Base-by-base conservation (phyloP, 2,113 vertebrate genomes). In the Otis tarda region DNA sequence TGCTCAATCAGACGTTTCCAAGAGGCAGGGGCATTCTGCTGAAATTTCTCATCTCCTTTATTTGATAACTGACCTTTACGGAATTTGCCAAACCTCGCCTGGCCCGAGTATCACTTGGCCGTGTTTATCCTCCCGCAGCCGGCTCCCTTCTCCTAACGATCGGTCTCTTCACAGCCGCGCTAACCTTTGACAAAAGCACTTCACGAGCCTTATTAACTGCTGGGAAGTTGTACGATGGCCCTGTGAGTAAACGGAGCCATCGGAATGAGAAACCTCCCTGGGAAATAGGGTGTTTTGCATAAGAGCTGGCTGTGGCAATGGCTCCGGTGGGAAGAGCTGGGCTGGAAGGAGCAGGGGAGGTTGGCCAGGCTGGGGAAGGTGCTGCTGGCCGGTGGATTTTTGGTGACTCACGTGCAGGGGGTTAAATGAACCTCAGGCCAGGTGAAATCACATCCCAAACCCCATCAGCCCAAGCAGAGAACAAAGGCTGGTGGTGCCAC, bases 41-140 rank as follows among this genome's bases (percentile, higher is more conserved):
- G 89, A 39, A 22, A 74, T 95, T 90, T 92, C 87, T 81, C 39
- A 41, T 91, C 83, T 92, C 79, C 12, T 90, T 90, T 88, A 31
- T 83, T 63, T 64, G 63, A 60, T 86, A 68, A 47, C 87, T 91
- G 93, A 74, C 87, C 83, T 94, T 95, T 77, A 15, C 3, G 3
- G 57, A 57, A 61, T 49, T 60, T 67, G 59, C 71, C 49, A 22
- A 12, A 13, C 61, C 87, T 89, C 41, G 1, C n/a, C 14, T 2
- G 14, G 74, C 75, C 89, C 1, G 0, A 88, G 93, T 27, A 37
- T 33, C 52, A 14, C 93, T 75, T 20, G 1, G 60, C 6, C 4
- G 11, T 83, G 91, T 81, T 94, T 59, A 17, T 75, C 81, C 85
- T 67, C 75, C 79, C 3, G 3, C 69, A 78, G 77, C 82, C 15